These are phyloP conservation scores for Cephus rjabovi DNA, from an alignment of 2,888 invertebrate species.

Conservation along the genomic window DNA sequence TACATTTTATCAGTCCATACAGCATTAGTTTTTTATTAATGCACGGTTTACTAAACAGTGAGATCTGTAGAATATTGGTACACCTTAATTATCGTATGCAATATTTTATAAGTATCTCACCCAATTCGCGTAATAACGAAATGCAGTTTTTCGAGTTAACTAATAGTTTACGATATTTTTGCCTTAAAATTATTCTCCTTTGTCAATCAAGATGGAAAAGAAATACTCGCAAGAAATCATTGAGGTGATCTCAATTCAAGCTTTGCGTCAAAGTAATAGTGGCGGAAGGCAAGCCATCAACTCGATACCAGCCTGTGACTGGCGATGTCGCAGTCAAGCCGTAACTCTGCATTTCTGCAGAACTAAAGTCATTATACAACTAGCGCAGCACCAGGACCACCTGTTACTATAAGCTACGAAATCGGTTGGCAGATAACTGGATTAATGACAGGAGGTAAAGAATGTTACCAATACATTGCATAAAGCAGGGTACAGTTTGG, in stretches of 20 bases:
- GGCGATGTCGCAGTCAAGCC: conserved; percentile 6
- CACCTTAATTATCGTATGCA: neutral
- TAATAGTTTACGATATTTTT: neutral
- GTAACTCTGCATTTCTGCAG: conserved; percentile 4
- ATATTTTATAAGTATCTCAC: neutral
- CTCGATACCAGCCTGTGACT: conserved; percentile 12
- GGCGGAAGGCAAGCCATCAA: neutral
- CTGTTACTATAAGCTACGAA: conserved; percentile 2
- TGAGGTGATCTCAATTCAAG: neutral
- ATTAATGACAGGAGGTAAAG: neutral
- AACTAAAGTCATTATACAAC: conserved; percentile 9
- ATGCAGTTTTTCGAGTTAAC: neutral
- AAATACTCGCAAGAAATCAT: neutral
- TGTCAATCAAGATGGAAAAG: neutral
- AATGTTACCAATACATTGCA: neutral
- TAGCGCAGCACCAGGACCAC: neutral
- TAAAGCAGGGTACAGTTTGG: neutral
- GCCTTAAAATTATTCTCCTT: neutral
- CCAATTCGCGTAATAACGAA: neutral
- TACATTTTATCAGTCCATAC: neutral
- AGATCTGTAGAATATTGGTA: neutral
- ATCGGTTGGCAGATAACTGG: neutral
- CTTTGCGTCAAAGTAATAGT: neutral
- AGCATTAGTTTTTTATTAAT: neutral
- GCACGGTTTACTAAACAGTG: neutral